Base-by-base conservation (phyloP, 2,797 vertebrate genomes). In the Danionella dracula region DNA sequence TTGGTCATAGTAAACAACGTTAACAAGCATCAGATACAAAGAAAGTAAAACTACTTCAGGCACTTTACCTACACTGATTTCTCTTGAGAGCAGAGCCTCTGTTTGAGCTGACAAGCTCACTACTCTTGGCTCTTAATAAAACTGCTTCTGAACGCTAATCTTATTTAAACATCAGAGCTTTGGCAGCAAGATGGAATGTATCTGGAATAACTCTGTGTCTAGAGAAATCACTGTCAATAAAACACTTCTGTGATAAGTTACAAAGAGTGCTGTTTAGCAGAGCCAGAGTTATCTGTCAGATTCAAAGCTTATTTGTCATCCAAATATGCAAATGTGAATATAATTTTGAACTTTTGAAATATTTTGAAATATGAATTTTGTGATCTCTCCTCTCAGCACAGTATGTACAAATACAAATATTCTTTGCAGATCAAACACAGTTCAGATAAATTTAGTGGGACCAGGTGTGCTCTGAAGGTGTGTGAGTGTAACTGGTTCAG, bases 391-490 rank as follows among this genome's bases (percentile, higher is more conserved):
- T n/a, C n/a, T n/a, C n/a, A n/a, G n/a, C 21, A 29, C 16, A 45
- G 35, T 29, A 65, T 55, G 45, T 17, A 65, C 50, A 65, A 35
- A 45, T 37, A 45, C 23, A 23, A 27, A 6, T 3, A 54, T n/a
- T n/a, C n/a, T n/a, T n/a, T n/a, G n/a, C n/a, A n/a, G n/a, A n/a
- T n/a, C n/a, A n/a, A n/a, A n/a, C n/a, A n/a, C n/a, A n/a, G n/a
- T n/a, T n/a, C n/a, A n/a, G n/a, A n/a, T n/a, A n/a, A n/a, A n/a
- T n/a, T n/a, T n/a, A n/a, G n/a, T n/a, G n/a, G n/a, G n/a, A n/a
- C n/a, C n/a, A n/a, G n/a, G n/a, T n/a, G n/a, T n/a, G n/a, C n/a
- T n/a, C n/a, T n/a, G n/a, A n/a, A n/a, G n/a, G n/a, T n/a, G n/a
- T n/a, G n/a, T n/a, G n/a, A n/a, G n/a, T n/a, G n/a, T n/a, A n/a